A percentile compares a stretch with the other conserved stretches of the same genome.
phyloP scores from a whole-genome alignment of 1,140 invertebrate species.

The Lordiphosa clarofinis region DNA sequence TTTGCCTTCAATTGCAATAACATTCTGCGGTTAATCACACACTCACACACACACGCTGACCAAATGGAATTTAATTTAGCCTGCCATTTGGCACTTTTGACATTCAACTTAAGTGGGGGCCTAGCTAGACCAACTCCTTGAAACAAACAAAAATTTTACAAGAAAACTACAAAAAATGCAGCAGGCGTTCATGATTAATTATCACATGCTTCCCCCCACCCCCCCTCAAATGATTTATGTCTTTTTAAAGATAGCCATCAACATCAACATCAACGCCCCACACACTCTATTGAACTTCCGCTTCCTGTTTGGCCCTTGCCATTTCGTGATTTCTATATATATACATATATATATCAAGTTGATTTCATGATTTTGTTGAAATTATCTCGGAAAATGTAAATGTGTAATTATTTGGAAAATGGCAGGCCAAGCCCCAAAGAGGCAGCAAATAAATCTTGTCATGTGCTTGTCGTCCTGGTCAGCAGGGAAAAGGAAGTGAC shows the following conservation, averaged over 20 bases:
- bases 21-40: constrained; percentile 52
- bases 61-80: constrained; percentile 70
- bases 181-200: constrained; percentile 59
- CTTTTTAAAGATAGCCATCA: constrained; percentile 75
- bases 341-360: constrained; percentile 25
- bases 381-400: constrained; percentile 73
- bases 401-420: constrained; percentile 77
- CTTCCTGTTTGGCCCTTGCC: no score
- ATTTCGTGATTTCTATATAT: neutral
- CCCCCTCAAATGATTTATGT: constrained; percentile 61
- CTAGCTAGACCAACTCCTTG: neutral
- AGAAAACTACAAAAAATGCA: constrained; percentile 44
- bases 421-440: constrained; percentile 18
- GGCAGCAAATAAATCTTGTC: constrained; percentile 39
- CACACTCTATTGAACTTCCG: neutral
- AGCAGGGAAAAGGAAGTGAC: neutral
- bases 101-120: constrained; percentile 1
- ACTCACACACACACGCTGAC: constrained; percentile 15
- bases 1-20: constrained; percentile 62
- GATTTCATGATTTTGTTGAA: constrained; percentile 57
- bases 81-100: constrained; percentile 9
- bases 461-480: constrained; percentile 13
- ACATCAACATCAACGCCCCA: constrained; percentile 65
- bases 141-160: constrained; percentile 20
- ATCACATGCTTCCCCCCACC: constrained; percentile 25